Evolutionary conservation across 2,797 vertebrate genomes (phyloP).

Genomic region (Delichon dasypus): DNA sequence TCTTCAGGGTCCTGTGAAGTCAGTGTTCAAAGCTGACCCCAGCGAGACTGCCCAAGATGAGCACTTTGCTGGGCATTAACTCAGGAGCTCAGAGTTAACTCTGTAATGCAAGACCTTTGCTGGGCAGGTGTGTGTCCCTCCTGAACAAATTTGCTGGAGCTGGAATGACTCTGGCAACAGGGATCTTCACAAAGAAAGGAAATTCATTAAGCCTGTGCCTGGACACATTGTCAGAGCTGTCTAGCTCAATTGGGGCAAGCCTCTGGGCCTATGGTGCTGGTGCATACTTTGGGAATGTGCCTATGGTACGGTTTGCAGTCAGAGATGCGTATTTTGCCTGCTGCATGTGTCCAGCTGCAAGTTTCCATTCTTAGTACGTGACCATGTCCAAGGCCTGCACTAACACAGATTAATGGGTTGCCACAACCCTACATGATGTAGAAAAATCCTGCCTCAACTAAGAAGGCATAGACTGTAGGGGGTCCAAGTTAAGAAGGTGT

Average conservation of each 20-base stretch:
- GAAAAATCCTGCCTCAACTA: not conserved
- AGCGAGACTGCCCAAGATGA: not conserved
- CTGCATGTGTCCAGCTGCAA: not conserved
- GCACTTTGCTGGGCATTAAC: not conserved
- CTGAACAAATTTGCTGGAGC: not conserved
- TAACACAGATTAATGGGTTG: not conserved
- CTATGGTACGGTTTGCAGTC: not conserved
- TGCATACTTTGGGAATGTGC: not conserved
- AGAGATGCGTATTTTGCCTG: not conserved
- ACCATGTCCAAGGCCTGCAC: not conserved
- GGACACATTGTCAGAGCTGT: not conserved
- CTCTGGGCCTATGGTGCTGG: not conserved
- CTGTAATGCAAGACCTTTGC: not conserved
- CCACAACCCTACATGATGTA: not conserved
- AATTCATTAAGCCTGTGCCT: not conserved
- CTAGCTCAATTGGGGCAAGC: not conserved
- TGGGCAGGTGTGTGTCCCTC: not conserved
- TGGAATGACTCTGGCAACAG: not conserved
- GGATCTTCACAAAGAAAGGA: not conserved
- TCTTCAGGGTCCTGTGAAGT: not conserved
- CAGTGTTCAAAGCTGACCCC: not conserved
- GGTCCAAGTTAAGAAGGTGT: not conserved
- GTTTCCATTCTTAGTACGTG: not conserved
- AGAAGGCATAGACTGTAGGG: not conserved
- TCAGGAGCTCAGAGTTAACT: constrained; percentile 1